phyloP scores from a whole-genome alignment of 2,113 vertebrate genomes.

The Macrotus californicus region DNA sequence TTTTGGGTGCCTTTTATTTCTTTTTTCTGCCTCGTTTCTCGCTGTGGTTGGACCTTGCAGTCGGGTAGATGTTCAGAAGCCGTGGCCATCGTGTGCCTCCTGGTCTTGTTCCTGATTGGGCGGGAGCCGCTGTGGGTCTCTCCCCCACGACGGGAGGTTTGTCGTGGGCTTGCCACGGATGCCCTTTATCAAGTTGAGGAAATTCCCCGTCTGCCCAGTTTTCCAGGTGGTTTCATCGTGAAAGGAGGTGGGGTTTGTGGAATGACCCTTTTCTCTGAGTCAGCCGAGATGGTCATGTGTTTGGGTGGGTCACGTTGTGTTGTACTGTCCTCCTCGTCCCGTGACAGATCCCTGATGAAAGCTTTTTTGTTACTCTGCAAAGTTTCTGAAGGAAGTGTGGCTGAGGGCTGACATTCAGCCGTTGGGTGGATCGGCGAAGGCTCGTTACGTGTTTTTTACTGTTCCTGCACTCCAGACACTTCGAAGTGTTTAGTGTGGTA shows the following conservation, averaged over 20 bases:
- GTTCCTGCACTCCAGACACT: slow-evolving; percentile 3
- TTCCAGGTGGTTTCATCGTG: neutral
- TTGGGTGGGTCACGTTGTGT: neutral
- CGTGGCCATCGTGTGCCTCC: fast-evolving
- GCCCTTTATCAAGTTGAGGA: neutral
- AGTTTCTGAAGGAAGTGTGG: slow-evolving; percentile 9
- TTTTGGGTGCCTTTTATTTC: neutral
- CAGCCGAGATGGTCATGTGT: neutral
- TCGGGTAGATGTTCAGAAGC: fast-evolving
- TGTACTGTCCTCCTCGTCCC: neutral
- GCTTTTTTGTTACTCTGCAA: neutral
- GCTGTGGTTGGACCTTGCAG: neutral
- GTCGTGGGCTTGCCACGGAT: neutral
- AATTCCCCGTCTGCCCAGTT: neutral
- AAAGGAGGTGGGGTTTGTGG: neutral
- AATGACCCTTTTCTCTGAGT: neutral
- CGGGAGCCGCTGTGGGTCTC: neutral
- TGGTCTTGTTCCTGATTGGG: neutral
- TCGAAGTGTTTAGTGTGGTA: neutral
- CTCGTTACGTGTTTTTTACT: neutral
- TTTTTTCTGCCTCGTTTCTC: neutral
- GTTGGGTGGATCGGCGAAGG: neutral
- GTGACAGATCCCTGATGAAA: neutral
- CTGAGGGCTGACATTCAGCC: neutral
- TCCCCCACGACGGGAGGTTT: neutral